These are phyloP conservation scores for Bombus affinis DNA, from an alignment of 1,140 invertebrate species.

Conservation along the genomic window DNA sequence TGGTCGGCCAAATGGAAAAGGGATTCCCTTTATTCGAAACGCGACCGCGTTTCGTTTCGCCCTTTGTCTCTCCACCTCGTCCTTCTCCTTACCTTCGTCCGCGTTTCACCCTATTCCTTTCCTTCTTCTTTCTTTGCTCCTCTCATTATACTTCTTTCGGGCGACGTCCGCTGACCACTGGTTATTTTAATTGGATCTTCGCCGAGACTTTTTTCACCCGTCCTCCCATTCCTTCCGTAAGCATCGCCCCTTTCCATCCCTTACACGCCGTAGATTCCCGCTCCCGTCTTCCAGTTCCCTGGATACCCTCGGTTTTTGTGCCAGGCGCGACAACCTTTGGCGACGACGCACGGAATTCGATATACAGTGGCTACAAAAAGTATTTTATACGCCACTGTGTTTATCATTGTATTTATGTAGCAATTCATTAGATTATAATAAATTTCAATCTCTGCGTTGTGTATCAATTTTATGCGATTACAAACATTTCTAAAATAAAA, in stretches of 20 bases:
- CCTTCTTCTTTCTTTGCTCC: constrained; percentile 37
- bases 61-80: constrained; percentile 59
- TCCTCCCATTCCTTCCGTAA: constrained; percentile 34
- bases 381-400: neutral
- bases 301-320: constrained; percentile 48
- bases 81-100: neutral
- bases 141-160: constrained; percentile 68
- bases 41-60: constrained; percentile 55
- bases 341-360: constrained; percentile 45
- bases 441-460: too few species aligned
- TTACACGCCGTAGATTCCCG: constrained; percentile 8
- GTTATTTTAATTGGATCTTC: constrained; percentile 83
- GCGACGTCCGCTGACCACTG: constrained; percentile 71
- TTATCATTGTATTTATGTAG: neutral
- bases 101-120: neutral
- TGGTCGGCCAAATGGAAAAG: constrained; percentile 27
- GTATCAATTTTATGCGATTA: too few species aligned
- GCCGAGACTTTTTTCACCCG: constrained; percentile 78
- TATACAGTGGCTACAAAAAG: neutral
- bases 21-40: constrained; percentile 60
- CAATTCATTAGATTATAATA: too few species aligned
- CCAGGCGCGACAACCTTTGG: constrained; percentile 25
- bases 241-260: constrained; percentile 16
- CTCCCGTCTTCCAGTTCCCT: neutral
- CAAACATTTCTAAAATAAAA: too few species aligned